These are phyloP conservation scores for Palythoa grandis DNA, from an alignment of 92 coral and sea anemone species.

Conservation along the genomic window DNA sequence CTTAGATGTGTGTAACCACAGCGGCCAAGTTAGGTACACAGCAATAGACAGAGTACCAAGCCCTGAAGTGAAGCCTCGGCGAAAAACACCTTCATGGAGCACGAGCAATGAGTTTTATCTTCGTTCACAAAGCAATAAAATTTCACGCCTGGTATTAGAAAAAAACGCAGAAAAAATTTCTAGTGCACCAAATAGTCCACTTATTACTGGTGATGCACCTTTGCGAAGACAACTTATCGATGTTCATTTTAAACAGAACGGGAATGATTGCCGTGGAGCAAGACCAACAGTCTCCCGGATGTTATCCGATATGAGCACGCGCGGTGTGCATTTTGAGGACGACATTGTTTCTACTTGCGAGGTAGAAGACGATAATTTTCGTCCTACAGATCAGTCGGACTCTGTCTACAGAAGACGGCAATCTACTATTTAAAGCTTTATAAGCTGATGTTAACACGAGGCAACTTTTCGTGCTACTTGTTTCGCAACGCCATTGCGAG, in stretches of 20 bases:
- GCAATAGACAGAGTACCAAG: slow-evolving; percentile 9
- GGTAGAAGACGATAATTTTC: slow-evolving; percentile 16
- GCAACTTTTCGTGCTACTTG: too few relatives aligned
- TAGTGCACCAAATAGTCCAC: background rate
- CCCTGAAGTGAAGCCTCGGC: slow-evolving; percentile 12
- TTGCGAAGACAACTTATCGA: background rate
- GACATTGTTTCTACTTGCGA: slow-evolving; percentile 51
- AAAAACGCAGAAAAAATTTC: background rate
- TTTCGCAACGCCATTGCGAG: too few relatives aligned
- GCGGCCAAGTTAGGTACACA: background rate
- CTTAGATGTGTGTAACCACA: background rate
- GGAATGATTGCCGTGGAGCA: background rate
- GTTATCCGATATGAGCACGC: slow-evolving; percentile 59
- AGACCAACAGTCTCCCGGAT: slow-evolving; percentile 50
- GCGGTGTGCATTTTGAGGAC: slow-evolving; percentile 75
- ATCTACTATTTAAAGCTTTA: slow-evolving; percentile 48
- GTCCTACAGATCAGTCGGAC: slow-evolving; percentile 42
- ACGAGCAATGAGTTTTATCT: background rate
- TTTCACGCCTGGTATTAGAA: slow-evolving; percentile 9
- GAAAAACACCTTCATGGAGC: background rate
- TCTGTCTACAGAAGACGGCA: slow-evolving; percentile 54
- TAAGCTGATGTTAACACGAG: background rate
- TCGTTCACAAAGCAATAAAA: background rate
- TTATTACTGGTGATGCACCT: background rate
- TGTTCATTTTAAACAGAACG: background rate